These are phyloP conservation scores for Odontamblyopus rebecca DNA, from an alignment of 2,797 vertebrate genomes.

Conservation along the genomic window DNA sequence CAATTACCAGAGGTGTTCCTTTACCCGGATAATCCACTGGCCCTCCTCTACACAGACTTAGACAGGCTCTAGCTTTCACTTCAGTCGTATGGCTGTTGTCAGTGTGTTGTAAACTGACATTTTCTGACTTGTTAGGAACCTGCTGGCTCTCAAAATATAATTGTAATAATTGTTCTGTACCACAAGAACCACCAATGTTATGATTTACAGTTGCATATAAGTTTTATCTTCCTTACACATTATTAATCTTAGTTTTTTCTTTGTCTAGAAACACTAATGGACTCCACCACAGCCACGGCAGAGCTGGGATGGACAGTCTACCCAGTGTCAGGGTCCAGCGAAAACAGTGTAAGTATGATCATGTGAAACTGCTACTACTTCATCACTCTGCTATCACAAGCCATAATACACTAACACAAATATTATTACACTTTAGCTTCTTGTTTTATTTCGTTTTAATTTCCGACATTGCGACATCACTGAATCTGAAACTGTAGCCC, in stretches of 20 bases:
- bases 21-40: conserved; percentile 67
- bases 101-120: conserved; percentile 26
- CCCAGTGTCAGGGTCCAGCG: conserved; percentile 91
- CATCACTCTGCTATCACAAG: too few species aligned
- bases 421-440: too few species aligned
- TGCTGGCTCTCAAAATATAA: neutral
- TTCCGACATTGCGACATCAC: neutral
- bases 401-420: too few species aligned
- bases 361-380: neutral
- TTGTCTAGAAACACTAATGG: conserved; percentile 94
- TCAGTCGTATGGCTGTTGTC: conserved; percentile 20
- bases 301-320: conserved; percentile 98
- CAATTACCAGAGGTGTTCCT: conserved; percentile 76
- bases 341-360: conserved; percentile 77
- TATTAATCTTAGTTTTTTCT: conserved; percentile 49
- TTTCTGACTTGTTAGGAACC: conserved; percentile 34
- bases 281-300: conserved; percentile 96
- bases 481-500: too few species aligned
- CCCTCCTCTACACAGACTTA: conserved; percentile 29
- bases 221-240: conserved; percentile 2
- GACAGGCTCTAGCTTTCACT: conserved; percentile 34
- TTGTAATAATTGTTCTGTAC: neutral
- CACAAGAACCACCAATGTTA: neutral
- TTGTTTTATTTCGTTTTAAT: too few species aligned
- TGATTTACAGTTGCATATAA: neutral